Base-by-base conservation (phyloP, 1,140 invertebrate genomes). In the Drosophila mojavensis region DNA sequence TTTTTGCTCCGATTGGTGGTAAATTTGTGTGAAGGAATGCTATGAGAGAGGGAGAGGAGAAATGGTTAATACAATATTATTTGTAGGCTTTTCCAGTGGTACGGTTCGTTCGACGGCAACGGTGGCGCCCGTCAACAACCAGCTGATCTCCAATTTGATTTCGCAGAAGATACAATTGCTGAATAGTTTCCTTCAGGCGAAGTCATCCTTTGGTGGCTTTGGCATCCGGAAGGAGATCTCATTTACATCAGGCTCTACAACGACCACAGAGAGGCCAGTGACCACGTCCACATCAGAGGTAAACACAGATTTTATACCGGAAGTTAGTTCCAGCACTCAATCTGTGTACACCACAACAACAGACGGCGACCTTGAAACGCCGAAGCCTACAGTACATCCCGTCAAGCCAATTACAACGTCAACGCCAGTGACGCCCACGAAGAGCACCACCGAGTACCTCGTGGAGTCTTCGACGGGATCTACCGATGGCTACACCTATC, bases 281-380 rank as follows among this genome's bases (percentile, higher is more conserved):
- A 82, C 83, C 1, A 43, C 67, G 53, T 36, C 59, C 20, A 88
- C 82, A 24, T 82, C 82, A 51, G 82, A 86, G 83, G 82, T 86
- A 86, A 88, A 82, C 83, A 88, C 82, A 64, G 83, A 86, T 70
- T 86, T 65, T 70, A 76, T 71, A 54, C 71, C 79, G 71, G 82
- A 86, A 36, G 75, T 70, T 79, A 82, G 55, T 47, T 80, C 77
- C 67, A 61, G 78, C 51, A 86, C 81, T 86, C 81, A 85, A 86
- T 68, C 71, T 66, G 47, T 85, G 62, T 73, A 75, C 71, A 79
- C 82, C 43, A 88, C 83, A 82, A 86, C 82, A 54, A 88, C 83
- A 86, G 82, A 82, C 63, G 61, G 62, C 43, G 67, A 63, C 53
- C 58, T 61, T 61, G 62, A 71, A 65, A 86, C 82, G 72, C 83